Percentiles rank a stretch among this genome's conserved stretches.
These are phyloP conservation scores for Schizotus pectinicornis DNA, from an alignment of 2,888 invertebrate genomes.

Conservation along the genomic window DNA sequence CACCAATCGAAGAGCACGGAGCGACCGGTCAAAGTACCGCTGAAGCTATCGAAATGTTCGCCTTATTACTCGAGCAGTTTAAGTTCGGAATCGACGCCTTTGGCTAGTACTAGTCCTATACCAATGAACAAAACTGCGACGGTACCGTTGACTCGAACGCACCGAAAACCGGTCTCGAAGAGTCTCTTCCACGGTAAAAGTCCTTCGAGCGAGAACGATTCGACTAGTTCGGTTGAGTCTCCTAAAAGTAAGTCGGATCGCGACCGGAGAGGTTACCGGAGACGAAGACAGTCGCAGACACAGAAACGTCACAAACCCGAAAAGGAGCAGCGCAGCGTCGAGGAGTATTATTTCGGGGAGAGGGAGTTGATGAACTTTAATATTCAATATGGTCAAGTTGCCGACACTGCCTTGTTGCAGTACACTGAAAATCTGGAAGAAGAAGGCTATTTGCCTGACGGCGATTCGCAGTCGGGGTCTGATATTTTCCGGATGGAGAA, in stretches of 20 bases:
- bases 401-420: conserved; percentile 42
- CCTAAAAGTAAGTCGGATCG: conserved; percentile 62
- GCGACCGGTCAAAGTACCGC: conserved; percentile 57
- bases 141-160: conserved; percentile 54
- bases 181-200: conserved; percentile 69
- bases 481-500: conserved; percentile 59
- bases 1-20: conserved; percentile 53
- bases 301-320: conserved; percentile 65
- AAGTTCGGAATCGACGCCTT: conserved; percentile 76
- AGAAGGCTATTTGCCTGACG: conserved; percentile 72
- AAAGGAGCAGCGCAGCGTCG: conserved; percentile 56
- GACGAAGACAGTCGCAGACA: conserved; percentile 67
- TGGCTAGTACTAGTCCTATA: conserved; percentile 65
- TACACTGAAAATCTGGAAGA: conserved; percentile 51
- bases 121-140: conserved; percentile 67
- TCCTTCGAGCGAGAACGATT: conserved; percentile 77
- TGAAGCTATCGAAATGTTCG: conserved; percentile 71
- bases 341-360: conserved; percentile 55
- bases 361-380: conserved; percentile 49
- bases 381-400: conserved; percentile 46
- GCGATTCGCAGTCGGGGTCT: conserved; percentile 62
- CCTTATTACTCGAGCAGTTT: conserved; percentile 78
- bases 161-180: conserved; percentile 63
- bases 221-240: conserved; percentile 75
- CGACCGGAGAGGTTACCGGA: conserved; percentile 71